Conservation (phyloP, 2,113 vertebrate species). For the Pycnonotus jocosus region DNA sequence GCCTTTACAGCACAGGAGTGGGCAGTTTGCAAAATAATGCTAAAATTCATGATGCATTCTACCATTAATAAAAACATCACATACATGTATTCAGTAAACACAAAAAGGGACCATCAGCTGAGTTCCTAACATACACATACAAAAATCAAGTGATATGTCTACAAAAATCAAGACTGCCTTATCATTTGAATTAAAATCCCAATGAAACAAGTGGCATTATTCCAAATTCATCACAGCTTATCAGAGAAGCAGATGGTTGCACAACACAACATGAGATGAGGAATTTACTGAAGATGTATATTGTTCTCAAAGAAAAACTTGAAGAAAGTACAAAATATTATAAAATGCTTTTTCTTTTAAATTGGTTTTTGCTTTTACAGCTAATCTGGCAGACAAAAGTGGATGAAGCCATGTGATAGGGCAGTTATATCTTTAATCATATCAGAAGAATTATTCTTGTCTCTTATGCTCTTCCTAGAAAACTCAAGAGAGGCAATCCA, state of each 20-base stretch:
- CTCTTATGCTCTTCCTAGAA: neutral
- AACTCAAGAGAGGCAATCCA: neutral
- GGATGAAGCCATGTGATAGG: neutral
- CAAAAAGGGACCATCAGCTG: neutral
- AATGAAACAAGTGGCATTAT: neutral
- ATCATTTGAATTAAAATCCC: neutral
- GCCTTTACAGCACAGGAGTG: neutral
- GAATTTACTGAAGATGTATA: neutral
- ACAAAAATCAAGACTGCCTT: neutral
- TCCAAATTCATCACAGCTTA: neutral
- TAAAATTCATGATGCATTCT: neutral
- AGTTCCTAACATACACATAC: neutral
- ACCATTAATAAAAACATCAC: neutral
- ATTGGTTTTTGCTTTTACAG: neutral
- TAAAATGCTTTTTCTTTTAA: neutral
- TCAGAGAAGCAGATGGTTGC: neutral
- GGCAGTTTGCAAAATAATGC: neutral
- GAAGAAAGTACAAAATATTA: neutral
- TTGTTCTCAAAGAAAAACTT: neutral
- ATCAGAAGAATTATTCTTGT: neutral
- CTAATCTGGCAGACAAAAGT: neutral
- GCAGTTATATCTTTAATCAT: neutral
- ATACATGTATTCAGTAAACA: fast-evolving
- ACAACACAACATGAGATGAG: neutral
- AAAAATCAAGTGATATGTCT: neutral